phyloP scores from a whole-genome alignment of 2,797 vertebrate genomes.

The Acanthornis magna region DNA sequence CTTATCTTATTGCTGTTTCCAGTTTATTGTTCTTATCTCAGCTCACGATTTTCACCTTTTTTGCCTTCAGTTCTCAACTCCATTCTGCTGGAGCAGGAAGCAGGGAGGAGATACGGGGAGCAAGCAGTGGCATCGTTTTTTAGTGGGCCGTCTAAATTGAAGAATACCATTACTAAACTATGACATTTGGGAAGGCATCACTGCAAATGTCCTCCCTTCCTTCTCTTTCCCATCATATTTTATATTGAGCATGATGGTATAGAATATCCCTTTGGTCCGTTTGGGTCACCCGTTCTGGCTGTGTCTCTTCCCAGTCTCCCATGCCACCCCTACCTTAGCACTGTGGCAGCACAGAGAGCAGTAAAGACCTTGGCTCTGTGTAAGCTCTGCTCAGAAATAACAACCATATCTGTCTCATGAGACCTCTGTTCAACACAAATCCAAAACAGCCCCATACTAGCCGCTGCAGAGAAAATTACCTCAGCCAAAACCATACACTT shows the following conservation, averaged over 20 bases:
- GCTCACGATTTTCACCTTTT: not conserved
- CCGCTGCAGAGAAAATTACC: not conserved
- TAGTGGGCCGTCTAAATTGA: not conserved
- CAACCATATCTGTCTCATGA: not conserved
- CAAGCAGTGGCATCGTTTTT: not conserved
- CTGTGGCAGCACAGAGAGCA: no score
- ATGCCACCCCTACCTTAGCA: not conserved
- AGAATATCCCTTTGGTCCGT: not conserved
- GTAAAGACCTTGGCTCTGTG: not conserved
- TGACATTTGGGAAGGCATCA: not conserved
- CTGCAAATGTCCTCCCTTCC: not conserved
- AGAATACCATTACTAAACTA: not conserved
- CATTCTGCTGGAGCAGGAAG: not conserved
- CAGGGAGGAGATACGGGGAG: not conserved
- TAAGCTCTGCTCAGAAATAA: not conserved
- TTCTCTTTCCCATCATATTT: not conserved
- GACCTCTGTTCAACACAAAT: not conserved
- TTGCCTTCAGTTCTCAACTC: not conserved
- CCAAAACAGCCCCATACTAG: not conserved
- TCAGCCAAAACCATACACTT: not conserved
- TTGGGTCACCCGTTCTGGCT: not conserved
- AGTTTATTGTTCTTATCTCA: not conserved
- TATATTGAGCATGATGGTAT: not conserved
- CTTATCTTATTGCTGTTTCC: not conserved
- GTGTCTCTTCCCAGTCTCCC: not conserved